Evolutionary conservation across 2,797 vertebrate genomes (phyloP).

Genomic region (Brotogeris chrysoptera): DNA sequence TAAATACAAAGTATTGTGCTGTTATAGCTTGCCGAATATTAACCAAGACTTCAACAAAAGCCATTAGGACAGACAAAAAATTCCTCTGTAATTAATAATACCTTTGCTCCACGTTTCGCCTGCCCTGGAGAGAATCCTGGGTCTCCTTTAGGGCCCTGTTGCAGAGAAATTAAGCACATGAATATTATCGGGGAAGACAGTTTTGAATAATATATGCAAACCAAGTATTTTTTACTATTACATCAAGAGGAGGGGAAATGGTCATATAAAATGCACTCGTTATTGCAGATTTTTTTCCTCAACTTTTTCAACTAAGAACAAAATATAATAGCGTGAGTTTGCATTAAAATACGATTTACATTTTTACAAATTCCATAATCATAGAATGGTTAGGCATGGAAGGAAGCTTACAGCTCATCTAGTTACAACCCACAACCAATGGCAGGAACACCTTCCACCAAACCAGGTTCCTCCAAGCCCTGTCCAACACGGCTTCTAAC

Average conservation of each 20-base stretch:
- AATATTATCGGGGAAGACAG: not conserved
- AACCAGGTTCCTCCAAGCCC: not conserved
- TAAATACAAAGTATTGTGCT: not conserved
- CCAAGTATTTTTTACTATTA: not conserved
- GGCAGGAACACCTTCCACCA: not conserved
- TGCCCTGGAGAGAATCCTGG: conserved; percentile 90
- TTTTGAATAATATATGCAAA: not conserved
- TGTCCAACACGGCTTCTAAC: not conserved
- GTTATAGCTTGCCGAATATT: not conserved
- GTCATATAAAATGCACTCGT: not conserved
- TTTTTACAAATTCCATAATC: not conserved
- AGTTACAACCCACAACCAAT: not conserved
- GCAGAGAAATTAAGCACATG: conserved; percentile 26
- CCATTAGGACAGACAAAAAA: not conserved
- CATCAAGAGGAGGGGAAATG: not conserved
- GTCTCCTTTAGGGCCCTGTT: conserved; percentile 92
- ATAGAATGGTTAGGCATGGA: not conserved
- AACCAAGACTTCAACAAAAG: not conserved
- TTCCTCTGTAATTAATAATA: conserved; percentile 63
- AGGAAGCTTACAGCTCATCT: not conserved
- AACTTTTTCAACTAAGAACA: not conserved
- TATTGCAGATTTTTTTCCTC: not conserved
- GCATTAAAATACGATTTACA: not conserved
- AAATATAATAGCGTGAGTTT: not conserved
- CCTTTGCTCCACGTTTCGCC: conserved; percentile 87